A percentile compares a stretch with the other conserved stretches of the same genome.
phyloP scores from a whole-genome alignment of 2,888 invertebrate species.

The Parapristionchus giblindavisi region DNA sequence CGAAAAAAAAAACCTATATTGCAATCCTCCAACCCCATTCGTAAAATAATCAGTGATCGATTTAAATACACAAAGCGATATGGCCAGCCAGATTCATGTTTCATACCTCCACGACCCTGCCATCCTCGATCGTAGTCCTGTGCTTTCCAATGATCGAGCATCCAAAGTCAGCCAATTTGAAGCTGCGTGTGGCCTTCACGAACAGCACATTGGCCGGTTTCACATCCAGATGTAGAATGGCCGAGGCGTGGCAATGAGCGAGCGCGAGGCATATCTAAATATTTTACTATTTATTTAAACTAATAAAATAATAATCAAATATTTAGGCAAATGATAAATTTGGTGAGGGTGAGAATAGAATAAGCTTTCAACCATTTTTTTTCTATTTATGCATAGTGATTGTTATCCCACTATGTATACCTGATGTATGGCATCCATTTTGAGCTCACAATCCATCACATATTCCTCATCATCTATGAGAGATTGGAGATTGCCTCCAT shows the following conservation, averaged over 20 bases:
- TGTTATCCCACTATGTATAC: too few relatives aligned
- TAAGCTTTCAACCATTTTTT: neutral
- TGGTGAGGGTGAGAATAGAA: neutral
- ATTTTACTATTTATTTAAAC: neutral
- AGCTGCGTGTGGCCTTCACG: constrained; percentile 15
- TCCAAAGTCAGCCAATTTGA: constrained; percentile 25
- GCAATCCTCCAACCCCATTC: too few relatives aligned
- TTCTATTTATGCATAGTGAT: neutral
- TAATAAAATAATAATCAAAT: neutral
- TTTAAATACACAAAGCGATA: too few relatives aligned
- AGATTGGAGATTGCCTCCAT: constrained; percentile 22
- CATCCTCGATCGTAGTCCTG: too few relatives aligned
- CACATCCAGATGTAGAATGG: constrained; percentile 25
- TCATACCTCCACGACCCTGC: too few relatives aligned
- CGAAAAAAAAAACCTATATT: too few relatives aligned
- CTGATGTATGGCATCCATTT: constrained; percentile 28
- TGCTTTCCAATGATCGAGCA: constrained; percentile 23
- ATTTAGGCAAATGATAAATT: neutral
- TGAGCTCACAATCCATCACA: constrained; percentile 9
- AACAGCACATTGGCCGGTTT: constrained; percentile 21
- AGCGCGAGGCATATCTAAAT: neutral
- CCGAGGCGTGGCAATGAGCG: neutral
- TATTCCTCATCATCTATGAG: constrained; percentile 5
- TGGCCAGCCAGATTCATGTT: too few relatives aligned
- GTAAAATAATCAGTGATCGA: too few relatives aligned